A percentile compares a stretch with the other conserved stretches of the same genome.
Conservation (phyloP, 2,888 invertebrate genomes). For the Melipona beecheii region DNA sequence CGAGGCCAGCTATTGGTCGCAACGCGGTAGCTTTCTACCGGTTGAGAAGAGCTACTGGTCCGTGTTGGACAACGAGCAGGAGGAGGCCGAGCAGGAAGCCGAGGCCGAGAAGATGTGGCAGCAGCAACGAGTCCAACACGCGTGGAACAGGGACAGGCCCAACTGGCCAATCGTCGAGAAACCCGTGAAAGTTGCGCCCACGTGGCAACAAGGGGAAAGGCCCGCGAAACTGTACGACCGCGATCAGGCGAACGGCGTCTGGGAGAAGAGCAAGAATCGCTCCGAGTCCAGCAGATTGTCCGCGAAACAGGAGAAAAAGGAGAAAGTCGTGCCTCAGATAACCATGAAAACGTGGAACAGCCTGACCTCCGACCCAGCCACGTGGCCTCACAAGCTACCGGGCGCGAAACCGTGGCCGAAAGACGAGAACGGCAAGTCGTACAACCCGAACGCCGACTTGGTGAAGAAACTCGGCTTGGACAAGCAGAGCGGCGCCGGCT, state of each 20-base stretch:
- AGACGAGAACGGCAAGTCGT: slow-evolving; percentile 79
- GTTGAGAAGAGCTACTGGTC: slow-evolving; percentile 46
- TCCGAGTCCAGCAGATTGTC: slow-evolving; percentile 24
- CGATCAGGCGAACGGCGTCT: slow-evolving; percentile 12
- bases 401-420: slow-evolving; percentile 81
- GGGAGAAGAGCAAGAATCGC: slow-evolving; percentile 46
- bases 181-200: neutral
- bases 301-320: slow-evolving; percentile 27
- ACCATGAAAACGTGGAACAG: slow-evolving; percentile 79
- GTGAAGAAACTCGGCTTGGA: slow-evolving; percentile 79
- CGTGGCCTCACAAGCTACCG: slow-evolving; percentile 80
- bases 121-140: slow-evolving; percentile 43
- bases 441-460: slow-evolving; percentile 80
- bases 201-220: slow-evolving; percentile 55
- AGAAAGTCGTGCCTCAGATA: slow-evolving; percentile 68
- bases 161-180: slow-evolving; percentile 29
- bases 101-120: slow-evolving; percentile 42
- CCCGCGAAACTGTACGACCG: slow-evolving; percentile 43
- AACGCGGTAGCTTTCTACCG: slow-evolving; percentile 54
- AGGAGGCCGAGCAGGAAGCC: slow-evolving; percentile 21
- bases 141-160: slow-evolving; percentile 40
- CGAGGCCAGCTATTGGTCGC: slow-evolving; percentile 63
- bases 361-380: slow-evolving; percentile 79
- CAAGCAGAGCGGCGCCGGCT: slow-evolving; percentile 67
- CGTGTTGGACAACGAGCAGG: slow-evolving; percentile 12